A percentile compares a stretch with the other conserved stretches of the same genome.
Evolutionary conservation across 2,113 vertebrate species (phyloP).

Genomic region (Accipiter virgatus): DNA sequence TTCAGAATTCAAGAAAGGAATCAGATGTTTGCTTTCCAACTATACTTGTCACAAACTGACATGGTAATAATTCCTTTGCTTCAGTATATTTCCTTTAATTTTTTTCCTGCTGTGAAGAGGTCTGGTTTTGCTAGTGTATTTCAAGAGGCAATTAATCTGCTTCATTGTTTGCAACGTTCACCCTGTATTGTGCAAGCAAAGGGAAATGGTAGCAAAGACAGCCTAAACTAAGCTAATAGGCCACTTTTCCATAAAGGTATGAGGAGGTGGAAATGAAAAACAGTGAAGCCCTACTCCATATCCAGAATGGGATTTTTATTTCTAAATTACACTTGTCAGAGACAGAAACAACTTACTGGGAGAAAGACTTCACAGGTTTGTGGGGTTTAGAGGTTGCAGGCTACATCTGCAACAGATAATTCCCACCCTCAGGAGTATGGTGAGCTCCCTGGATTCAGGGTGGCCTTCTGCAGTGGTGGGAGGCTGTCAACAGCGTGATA

Average conservation of each 20-base stretch:
- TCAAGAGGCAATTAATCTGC: neutral
- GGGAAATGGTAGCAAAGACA: neutral
- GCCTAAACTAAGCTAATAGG: neutral
- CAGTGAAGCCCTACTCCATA: neutral
- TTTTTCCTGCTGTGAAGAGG: neutral
- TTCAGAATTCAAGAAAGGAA: neutral
- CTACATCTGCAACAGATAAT: neutral
- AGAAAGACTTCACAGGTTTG: neutral
- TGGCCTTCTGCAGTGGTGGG: neutral
- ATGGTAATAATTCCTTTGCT: neutral
- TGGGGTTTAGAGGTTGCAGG: neutral
- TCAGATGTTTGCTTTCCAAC: neutral
- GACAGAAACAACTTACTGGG: neutral
- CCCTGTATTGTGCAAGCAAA: neutral
- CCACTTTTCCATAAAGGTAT: neutral
- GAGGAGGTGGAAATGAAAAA: neutral
- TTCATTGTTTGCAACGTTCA: neutral
- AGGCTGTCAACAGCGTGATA: neutral
- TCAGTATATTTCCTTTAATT: neutral
- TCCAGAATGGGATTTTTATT: neutral
- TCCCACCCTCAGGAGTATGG: neutral
- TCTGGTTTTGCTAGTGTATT: neutral
- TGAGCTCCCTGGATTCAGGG: neutral
- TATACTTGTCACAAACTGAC: neutral
- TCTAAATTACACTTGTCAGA: neutral